Evolutionary conservation across 2,113 vertebrate genomes (phyloP), one percentile per base, ranked within the genome.

Genomic region (Indicator maculatus): DNA sequence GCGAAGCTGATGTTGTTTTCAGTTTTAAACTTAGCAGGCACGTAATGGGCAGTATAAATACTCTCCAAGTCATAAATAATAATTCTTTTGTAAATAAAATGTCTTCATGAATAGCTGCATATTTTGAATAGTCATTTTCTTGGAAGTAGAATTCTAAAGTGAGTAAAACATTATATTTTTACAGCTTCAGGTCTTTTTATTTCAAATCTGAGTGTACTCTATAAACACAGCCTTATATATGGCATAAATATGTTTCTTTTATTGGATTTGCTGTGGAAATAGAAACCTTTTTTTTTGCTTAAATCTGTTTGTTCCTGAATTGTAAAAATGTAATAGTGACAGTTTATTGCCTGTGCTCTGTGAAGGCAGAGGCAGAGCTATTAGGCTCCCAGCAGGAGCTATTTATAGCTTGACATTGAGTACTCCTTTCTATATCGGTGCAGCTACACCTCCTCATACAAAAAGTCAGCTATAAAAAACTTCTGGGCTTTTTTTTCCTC

Each of bases 391-490:
- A 97, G 96, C 96, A 95, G 93, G 96, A 97, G 79, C 97, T 98
- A 98, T 98, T 98, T 98, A 97, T 98, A 97, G 91, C 92, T 96
- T 96, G 96, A 98, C 98, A 97, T 97, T 87, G 96, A 97, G 93
- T 96, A 95, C 83, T 96, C 95, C 92, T 98, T 97, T 98, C 97
- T 98, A 90, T 98, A 96, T 97, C 21, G 28, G 94, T 94, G 89
- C 97, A 92, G 96, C 94, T 97, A 89, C 93, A 95, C 83, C 55
- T 97, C 92, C 95, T 97, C 61, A 11, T 93, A 97, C 95, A 96
- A 96, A 90, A 93, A 96, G 33, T 77, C 61, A 86, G 89, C 95
- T 97, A 93, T 96, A 97, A 97, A 96, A 96, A 97, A 95, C 88
- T 90, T 83, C 2, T 90, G 36, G 41, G 89, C 55, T 70, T 52